A percentile compares a stretch with the other conserved stretches of the same genome.
These are phyloP conservation scores for Folsomia candida DNA, from an alignment of 2,888 invertebrate genomes.

Conservation along the genomic window DNA sequence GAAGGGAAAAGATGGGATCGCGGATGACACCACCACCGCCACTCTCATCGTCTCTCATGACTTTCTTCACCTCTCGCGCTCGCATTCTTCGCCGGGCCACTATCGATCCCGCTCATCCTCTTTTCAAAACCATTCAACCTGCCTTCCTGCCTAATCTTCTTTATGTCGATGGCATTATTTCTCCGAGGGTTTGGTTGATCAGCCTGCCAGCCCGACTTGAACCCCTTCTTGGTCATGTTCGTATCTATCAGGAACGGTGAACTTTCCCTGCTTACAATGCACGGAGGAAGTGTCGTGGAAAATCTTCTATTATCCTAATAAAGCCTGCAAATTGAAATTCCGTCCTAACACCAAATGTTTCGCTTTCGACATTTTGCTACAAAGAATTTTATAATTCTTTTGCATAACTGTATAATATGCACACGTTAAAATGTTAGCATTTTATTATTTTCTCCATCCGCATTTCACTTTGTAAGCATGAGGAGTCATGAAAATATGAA, in stretches of 20 bases:
- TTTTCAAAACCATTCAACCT: constrained; percentile 12
- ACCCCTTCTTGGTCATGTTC: background rate
- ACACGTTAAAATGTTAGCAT: too few species aligned
- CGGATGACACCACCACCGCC: constrained; percentile 6
- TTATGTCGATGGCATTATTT: constrained; percentile 22
- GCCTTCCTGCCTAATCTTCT: constrained; percentile 17
- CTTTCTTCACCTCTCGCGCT: background rate
- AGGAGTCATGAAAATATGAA: too few species aligned
- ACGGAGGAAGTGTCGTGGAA: constrained; percentile 8
- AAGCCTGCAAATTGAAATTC: too few species aligned
- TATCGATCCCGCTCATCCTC: constrained; percentile 10
- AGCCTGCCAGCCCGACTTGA: constrained; percentile 7
- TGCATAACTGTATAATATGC: too few species aligned
- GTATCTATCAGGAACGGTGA: too few species aligned
- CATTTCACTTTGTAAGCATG: too few species aligned
- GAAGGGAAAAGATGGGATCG: constrained; percentile 13
- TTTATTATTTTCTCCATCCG: too few species aligned
- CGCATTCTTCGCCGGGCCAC: background rate
- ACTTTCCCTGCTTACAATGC: too few species aligned
- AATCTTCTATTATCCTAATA: constrained; percentile 4
- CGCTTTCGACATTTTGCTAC: too few species aligned
- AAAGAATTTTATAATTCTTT: too few species aligned
- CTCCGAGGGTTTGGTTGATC: constrained; percentile 7
- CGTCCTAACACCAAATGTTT: too few species aligned
- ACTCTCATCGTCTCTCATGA: background rate